Evolutionary conservation across 2,888 invertebrate genomes (phyloP).

Genomic region (Drosophila antonietae): DNA sequence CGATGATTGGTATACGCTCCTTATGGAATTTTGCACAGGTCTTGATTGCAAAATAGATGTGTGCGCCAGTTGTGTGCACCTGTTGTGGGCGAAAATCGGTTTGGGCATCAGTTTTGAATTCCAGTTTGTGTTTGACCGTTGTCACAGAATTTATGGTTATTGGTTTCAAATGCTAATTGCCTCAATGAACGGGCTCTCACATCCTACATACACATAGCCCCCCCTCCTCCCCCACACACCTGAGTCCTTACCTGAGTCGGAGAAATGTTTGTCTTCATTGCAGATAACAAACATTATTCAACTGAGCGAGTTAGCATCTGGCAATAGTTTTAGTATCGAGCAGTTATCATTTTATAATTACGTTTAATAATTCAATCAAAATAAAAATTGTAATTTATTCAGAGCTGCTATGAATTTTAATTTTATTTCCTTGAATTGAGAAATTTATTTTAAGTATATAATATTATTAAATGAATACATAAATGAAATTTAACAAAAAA

Average conservation of each 20-base stretch:
- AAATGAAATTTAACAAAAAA: not conserved
- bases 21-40: slow-evolving; percentile 94
- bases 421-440: not conserved
- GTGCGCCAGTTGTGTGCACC: slow-evolving; percentile 60
- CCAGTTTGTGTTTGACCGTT: slow-evolving; percentile 39
- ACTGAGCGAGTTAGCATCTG: not conserved
- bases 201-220: not conserved
- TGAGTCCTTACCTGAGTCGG: not conserved
- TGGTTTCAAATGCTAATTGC: slow-evolving; percentile 67
- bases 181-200: slow-evolving; percentile 7
- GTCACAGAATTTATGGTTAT: slow-evolving; percentile 68
- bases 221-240: not conserved
- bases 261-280: slow-evolving; percentile 22
- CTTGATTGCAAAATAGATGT: slow-evolving; percentile 91
- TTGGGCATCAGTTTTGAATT: slow-evolving; percentile 23
- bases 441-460: not conserved
- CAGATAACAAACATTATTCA: slow-evolving; percentile 10
- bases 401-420: not conserved
- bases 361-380: slow-evolving; percentile 1
- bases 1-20: slow-evolving; percentile 91
- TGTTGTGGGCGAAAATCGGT: slow-evolving; percentile 45
- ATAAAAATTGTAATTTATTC: not conserved
- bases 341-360: slow-evolving; percentile 8
- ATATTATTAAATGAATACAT: not conserved
- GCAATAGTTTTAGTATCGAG: not conserved